Percentiles rank a stretch among this genome's conserved stretches.
These are phyloP conservation scores for Erpobdella octoculata DNA, from an alignment of 2,888 invertebrate genomes.

Conservation along the genomic window DNA sequence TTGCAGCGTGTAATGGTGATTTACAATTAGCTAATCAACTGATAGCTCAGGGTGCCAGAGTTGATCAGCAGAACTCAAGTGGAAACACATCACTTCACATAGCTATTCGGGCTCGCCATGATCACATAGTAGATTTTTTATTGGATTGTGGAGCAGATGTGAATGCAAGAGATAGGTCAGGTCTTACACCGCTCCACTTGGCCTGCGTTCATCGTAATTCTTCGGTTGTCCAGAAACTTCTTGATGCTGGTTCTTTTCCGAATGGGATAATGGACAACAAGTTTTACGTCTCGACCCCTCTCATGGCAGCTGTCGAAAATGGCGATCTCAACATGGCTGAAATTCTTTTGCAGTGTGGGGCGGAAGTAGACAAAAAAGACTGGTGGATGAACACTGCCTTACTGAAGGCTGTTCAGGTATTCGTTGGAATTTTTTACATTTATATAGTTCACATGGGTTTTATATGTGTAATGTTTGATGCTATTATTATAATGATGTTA, in stretches of 20 bases:
- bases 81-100: slow-evolving; percentile 33
- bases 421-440: slow-evolving; percentile 4
- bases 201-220: slow-evolving; percentile 28
- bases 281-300: slow-evolving; percentile 32
- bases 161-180: slow-evolving; percentile 29
- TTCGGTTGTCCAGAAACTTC: slow-evolving; percentile 24
- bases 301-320: slow-evolving; percentile 31
- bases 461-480: not conserved
- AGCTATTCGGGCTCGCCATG: slow-evolving; percentile 30
- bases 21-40: slow-evolving; percentile 24
- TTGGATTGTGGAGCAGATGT: slow-evolving; percentile 29
- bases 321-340: slow-evolving; percentile 24
- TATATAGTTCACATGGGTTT: not conserved
- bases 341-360: slow-evolving; percentile 28
- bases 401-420: slow-evolving; percentile 29
- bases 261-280: slow-evolving; percentile 31
- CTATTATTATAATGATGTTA: not conserved
- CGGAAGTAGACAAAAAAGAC: slow-evolving; percentile 30
- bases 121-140: slow-evolving; percentile 25
- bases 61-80: slow-evolving; percentile 29
- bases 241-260: slow-evolving; percentile 28
- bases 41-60: slow-evolving; percentile 27
- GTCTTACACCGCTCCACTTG: slow-evolving; percentile 33
- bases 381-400: slow-evolving; percentile 33
- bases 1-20: slow-evolving; percentile 22